These are phyloP conservation scores for Peromyscus nudipes DNA, from an alignment of 2,797 vertebrate genomes.

Conservation along the genomic window DNA sequence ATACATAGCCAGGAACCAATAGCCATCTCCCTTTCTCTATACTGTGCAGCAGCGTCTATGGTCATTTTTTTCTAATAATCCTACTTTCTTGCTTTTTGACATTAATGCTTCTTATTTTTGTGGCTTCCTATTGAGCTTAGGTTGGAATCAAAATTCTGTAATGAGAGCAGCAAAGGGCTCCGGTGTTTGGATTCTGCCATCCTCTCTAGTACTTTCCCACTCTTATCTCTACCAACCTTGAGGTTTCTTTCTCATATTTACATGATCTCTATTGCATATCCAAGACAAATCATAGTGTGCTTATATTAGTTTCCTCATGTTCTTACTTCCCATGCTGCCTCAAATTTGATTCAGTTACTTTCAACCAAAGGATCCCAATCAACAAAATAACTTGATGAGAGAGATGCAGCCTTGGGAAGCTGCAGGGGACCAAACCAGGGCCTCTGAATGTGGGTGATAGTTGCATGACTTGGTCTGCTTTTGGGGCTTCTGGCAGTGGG, in stretches of 20 bases:
- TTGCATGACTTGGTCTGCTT: too few species aligned
- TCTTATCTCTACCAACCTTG: not conserved
- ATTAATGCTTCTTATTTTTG: not conserved
- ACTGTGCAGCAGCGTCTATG: not conserved
- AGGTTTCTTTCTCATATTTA: not conserved
- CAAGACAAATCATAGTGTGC: not conserved
- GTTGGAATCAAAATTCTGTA: not conserved
- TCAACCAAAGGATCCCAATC: not conserved
- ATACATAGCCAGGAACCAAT: not conserved
- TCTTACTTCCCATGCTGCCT: not conserved
- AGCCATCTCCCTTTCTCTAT: not conserved
- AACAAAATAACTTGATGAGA: not conserved
- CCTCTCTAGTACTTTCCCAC: not conserved
- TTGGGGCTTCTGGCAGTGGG: too few species aligned
- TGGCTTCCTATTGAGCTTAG: not conserved
- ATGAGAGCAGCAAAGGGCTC: not conserved
- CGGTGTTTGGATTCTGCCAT: not conserved
- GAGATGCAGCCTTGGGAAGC: not conserved
- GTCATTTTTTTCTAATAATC: not conserved
- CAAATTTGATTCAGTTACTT: constrained; percentile 32
- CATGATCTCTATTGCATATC: not conserved
- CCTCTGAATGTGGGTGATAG: too few species aligned
- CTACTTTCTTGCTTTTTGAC: not conserved
- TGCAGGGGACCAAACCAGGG: too few species aligned
- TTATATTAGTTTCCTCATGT: not conserved